Percentiles rank a stretch among this genome's conserved stretches.
Evolutionary conservation across 1,140 invertebrate species (phyloP).

Genomic region (Lepidostoma basale): DNA sequence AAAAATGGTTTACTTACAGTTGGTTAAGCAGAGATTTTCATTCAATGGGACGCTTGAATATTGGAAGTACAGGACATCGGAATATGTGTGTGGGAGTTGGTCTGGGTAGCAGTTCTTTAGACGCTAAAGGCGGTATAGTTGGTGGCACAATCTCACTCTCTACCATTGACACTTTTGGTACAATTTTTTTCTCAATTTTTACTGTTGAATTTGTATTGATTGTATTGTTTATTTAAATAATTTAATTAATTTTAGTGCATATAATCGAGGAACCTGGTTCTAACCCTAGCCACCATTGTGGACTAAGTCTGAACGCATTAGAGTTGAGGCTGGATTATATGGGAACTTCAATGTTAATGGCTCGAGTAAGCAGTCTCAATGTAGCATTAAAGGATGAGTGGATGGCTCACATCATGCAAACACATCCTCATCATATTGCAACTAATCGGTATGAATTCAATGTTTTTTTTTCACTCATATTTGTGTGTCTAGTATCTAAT

Average conservation of each 20-base stretch:
- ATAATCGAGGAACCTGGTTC: constrained; percentile 88
- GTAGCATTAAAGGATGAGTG: constrained; percentile 85
- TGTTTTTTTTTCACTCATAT: not conserved
- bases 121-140: constrained; percentile 95
- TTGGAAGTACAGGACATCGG: constrained; percentile 92
- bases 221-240: not conserved
- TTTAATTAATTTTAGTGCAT: constrained; percentile 64
- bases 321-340: constrained; percentile 94
- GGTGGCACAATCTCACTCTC: constrained; percentile 92
- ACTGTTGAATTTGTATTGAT: not conserved
- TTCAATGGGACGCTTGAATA: constrained; percentile 88
- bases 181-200: constrained; percentile 44
- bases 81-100: constrained; percentile 90
- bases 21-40: constrained; percentile 92
- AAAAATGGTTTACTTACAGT: constrained; percentile 52
- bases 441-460: constrained; percentile 38
- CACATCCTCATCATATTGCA: constrained; percentile 39
- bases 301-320: constrained; percentile 82
- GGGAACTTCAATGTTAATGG: constrained; percentile 93
- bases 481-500: not conserved
- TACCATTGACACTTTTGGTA: constrained; percentile 85
- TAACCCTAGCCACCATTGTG: constrained; percentile 87
- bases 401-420: constrained; percentile 54
- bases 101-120: constrained; percentile 86
- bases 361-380: constrained; percentile 80